Percentiles rank a stretch among this genome's conserved stretches.
phyloP scores from a whole-genome alignment of 2,113 vertebrate genomes.

The Notarius lentiginosus region DNA sequence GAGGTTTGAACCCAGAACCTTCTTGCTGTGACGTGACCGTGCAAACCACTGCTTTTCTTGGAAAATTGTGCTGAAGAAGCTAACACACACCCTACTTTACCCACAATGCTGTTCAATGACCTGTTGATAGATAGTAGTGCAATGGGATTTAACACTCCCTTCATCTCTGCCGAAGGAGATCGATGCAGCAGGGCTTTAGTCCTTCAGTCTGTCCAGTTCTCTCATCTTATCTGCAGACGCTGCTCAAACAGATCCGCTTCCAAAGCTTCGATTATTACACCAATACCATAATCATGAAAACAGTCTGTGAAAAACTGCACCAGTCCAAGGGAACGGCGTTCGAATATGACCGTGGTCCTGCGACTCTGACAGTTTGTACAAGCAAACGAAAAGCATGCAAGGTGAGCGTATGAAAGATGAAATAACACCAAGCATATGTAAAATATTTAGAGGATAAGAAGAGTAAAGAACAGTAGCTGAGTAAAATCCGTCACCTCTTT shows the following conservation, averaged over 20 bases:
- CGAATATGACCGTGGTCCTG: neutral
- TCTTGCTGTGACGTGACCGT: too few species aligned
- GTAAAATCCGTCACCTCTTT: constrained; percentile 50
- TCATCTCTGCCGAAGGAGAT: neutral
- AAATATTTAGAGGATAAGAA: neutral
- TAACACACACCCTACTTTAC: too few species aligned
- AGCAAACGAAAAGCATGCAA: too few species aligned
- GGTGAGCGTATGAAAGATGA: neutral
- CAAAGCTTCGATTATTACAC: neutral
- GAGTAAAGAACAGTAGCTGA: neutral
- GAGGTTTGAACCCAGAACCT: too few species aligned
- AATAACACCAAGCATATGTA: neutral
- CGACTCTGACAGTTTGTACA: neutral
- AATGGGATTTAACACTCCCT: neutral
- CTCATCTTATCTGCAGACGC: neutral
- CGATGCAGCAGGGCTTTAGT: neutral
- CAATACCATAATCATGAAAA: neutral
- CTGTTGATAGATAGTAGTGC: neutral
- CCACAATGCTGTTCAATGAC: too few species aligned
- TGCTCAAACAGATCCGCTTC: neutral
- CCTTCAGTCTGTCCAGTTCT: neutral
- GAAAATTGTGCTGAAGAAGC: too few species aligned
- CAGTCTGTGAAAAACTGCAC: neutral
- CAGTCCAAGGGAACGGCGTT: neutral
- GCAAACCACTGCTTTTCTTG: too few species aligned